phyloP scores from a whole-genome alignment of 2,888 invertebrate genomes.

The Escarpia spicata region DNA sequence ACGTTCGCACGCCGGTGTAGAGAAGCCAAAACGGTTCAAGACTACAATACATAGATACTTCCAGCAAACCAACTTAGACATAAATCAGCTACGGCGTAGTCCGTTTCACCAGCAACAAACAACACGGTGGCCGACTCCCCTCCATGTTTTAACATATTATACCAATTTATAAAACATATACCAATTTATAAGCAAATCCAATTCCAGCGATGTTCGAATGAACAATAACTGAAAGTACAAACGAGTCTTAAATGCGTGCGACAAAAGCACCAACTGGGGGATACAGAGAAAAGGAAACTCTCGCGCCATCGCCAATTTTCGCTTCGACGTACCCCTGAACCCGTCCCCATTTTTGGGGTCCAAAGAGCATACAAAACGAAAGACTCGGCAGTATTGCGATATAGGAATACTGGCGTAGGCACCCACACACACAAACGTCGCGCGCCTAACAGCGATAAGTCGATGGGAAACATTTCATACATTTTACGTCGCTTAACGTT shows the following conservation, averaged over 20 bases:
- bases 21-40: background rate
- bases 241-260: background rate
- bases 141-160: no score
- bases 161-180: background rate
- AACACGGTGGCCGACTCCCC: no score
- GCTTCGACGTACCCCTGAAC: background rate
- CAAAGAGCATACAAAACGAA: conserved; percentile 1
- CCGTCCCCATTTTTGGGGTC: background rate
- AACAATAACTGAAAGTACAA: background rate
- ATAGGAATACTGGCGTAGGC: background rate
- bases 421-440: no score
- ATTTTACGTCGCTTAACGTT: background rate
- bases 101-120: no score
- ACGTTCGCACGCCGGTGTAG: background rate
- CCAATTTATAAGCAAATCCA: background rate
- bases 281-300: background rate
- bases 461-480: background rate
- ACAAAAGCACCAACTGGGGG: background rate
- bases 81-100: no score
- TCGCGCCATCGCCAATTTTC: background rate
- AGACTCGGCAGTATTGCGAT: background rate
- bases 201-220: background rate
- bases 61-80: no score
- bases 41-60: background rate
- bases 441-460: background rate